These are phyloP conservation scores for Scylla paramamosain DNA, from an alignment of 1,140 invertebrate species.

Conservation along the genomic window DNA sequence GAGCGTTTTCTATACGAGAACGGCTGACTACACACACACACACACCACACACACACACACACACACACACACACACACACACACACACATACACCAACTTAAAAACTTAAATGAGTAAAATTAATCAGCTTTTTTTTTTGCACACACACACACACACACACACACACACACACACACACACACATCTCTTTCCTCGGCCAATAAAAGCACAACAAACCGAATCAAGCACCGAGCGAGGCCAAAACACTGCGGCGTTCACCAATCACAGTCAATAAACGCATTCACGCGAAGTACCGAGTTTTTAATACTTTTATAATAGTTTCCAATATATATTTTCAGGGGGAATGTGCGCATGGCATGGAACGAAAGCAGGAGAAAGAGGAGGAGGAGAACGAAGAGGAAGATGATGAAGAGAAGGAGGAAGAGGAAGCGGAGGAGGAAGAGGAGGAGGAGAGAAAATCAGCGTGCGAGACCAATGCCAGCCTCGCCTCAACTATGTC, in stretches of 20 bases:
- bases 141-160: conserved; percentile 15
- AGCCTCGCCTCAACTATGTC: neutral
- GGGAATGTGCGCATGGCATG: neutral
- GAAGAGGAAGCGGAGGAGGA: neutral
- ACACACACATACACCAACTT: neutral
- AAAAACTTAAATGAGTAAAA: neutral
- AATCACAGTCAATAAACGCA: conserved; percentile 2
- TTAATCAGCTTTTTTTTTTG: too few species aligned
- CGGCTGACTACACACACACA: too few species aligned
- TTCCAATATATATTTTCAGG: conserved; percentile 14
- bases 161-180: conserved; percentile 1
- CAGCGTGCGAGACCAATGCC: neutral
- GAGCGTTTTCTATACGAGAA: too few species aligned
- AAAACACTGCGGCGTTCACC: neutral
- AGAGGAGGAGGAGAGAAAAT: neutral
- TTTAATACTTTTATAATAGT: conserved; percentile 7
- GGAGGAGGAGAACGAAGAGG: neutral
- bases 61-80: neutral
- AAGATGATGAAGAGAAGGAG: neutral
- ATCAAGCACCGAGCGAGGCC: neutral
- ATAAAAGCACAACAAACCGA: neutral
- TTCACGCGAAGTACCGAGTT: neutral
- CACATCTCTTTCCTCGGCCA: neutral
- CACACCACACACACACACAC: too few species aligned
- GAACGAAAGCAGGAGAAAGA: neutral